These are phyloP conservation scores for Apis florea DNA, from an alignment of 1,140 invertebrate species.

Conservation along the genomic window DNA sequence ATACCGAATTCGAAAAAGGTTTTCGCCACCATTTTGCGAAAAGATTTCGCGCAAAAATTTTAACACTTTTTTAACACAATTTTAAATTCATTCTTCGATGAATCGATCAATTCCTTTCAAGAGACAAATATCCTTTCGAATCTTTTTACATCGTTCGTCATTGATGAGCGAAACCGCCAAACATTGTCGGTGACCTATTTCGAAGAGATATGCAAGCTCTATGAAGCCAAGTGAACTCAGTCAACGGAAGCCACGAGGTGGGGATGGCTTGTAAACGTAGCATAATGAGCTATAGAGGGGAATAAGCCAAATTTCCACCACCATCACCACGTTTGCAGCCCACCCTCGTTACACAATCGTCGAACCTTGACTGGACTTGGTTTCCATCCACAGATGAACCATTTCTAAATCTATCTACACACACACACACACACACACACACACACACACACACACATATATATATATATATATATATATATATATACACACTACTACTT, in stretches of 20 bases:
- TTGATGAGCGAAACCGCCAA: background rate
- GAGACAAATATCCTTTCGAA: background rate
- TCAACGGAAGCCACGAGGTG: conserved; percentile 36
- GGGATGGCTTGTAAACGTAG: conserved; percentile 47
- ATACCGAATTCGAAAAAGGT: background rate
- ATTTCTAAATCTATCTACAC: background rate
- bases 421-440: no score
- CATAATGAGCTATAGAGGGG: conserved; percentile 45
- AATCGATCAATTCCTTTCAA: no score
- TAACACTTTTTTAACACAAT: no score
- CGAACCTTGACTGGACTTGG: conserved; percentile 9
- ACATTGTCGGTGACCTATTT: conserved; percentile 38
- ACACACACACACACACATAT: no score
- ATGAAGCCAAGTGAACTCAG: conserved; percentile 31
- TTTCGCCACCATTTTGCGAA: background rate
- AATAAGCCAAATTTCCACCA: conserved; percentile 50
- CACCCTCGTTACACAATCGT: conserved; percentile 6
- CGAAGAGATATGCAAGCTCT: conserved; percentile 24
- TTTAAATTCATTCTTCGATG: no score
- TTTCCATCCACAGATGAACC: background rate
- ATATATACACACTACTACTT: no score
- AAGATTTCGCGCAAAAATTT: background rate
- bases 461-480: no score
- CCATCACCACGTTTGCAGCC: conserved; percentile 13
- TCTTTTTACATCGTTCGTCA: background rate